Conservation (phyloP, 2,113 vertebrate species). For the Psettodes erumei region DNA sequence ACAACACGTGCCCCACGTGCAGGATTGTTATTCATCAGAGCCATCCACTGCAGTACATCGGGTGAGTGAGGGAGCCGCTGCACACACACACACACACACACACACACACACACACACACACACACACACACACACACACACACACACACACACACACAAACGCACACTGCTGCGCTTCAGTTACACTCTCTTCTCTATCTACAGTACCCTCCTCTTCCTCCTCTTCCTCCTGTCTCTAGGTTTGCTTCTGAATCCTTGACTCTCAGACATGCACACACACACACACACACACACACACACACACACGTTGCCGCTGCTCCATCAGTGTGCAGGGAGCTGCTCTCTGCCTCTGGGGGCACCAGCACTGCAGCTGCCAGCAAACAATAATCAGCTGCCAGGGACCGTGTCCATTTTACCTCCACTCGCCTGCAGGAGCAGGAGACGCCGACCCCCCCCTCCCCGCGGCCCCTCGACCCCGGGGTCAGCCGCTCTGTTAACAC, state of each 20-base stretch:
- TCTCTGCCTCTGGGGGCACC: slow-evolving; percentile 13
- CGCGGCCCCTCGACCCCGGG: too few species aligned
- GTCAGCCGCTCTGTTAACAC: too few species aligned
- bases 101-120: slow-evolving; percentile 25
- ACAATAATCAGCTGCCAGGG: too few species aligned
- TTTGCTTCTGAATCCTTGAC: not conserved
- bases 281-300: not conserved
- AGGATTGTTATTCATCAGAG: slow-evolving; percentile 99
- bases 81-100: slow-evolving; percentile 22
- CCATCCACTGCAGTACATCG: slow-evolving; percentile 98
- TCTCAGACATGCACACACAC: not conserved
- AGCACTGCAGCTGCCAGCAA: slow-evolving; percentile 22
- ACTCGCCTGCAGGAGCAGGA: not conserved
- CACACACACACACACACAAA: too few species aligned
- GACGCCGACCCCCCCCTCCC: too few species aligned
- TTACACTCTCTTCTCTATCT: not conserved
- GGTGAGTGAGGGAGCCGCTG: slow-evolving; percentile 83
- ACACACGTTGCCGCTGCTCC: not conserved
- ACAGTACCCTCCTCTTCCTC: not conserved
- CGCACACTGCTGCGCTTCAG: not conserved
- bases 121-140: slow-evolving; percentile 9
- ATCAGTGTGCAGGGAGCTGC: slow-evolving; percentile 22
- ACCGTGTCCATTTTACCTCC: not conserved
- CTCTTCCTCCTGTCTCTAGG: too few species aligned
- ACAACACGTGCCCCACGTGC: slow-evolving; percentile 98